A percentile compares a stretch with the other conserved stretches of the same genome.
Evolutionary conservation across 2,797 vertebrate species (phyloP).

Genomic region (Trachurus trachurus): DNA sequence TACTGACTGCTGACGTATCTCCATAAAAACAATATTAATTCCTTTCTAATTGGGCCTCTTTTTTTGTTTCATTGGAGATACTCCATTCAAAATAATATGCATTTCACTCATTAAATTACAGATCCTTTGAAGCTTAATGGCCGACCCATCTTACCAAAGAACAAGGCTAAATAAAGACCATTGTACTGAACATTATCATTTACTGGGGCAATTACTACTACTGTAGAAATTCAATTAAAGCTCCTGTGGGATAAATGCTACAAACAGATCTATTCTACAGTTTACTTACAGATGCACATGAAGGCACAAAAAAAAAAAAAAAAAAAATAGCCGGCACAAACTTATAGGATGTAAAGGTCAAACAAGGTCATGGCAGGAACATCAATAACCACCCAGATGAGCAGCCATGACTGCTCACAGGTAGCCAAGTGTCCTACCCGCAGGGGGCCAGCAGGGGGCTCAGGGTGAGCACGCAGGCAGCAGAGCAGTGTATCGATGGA

Average conservation of each 20-base stretch:
- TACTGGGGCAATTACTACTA: slow-evolving; percentile 42
- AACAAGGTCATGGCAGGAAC: slow-evolving; percentile 53
- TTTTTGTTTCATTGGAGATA: slow-evolving; percentile 56
- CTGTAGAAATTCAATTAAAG: slow-evolving; percentile 59
- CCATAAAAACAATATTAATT: slow-evolving; percentile 62
- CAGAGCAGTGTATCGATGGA: slow-evolving; percentile 7
- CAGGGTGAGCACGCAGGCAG: slow-evolving; percentile 48
- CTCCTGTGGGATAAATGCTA: slow-evolving; percentile 42
- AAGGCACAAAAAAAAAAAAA: slow-evolving; percentile 17
- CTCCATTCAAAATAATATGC: slow-evolving; percentile 55
- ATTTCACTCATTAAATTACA: slow-evolving; percentile 59
- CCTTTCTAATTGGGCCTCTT: slow-evolving; percentile 37
- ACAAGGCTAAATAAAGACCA: slow-evolving; percentile 40
- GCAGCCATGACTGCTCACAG: slow-evolving; percentile 24
- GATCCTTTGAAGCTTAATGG: slow-evolving; percentile 56
- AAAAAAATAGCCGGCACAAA: slow-evolving; percentile 11
- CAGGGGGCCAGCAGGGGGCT: slow-evolving; percentile 67
- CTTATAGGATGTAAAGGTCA: slow-evolving; percentile 28
- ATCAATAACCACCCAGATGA: slow-evolving; percentile 23
- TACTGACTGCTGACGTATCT: slow-evolving; percentile 42
- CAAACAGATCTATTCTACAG: slow-evolving; percentile 39
- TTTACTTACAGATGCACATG: slow-evolving; percentile 17
- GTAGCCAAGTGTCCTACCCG: slow-evolving; percentile 31
- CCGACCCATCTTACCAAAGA: slow-evolving; percentile 49
- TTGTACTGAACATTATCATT: slow-evolving; percentile 60